Percentiles rank a stretch among this genome's conserved stretches.
These are phyloP conservation scores for Podarcis muralis DNA, from an alignment of 2,113 vertebrate genomes.

Conservation along the genomic window DNA sequence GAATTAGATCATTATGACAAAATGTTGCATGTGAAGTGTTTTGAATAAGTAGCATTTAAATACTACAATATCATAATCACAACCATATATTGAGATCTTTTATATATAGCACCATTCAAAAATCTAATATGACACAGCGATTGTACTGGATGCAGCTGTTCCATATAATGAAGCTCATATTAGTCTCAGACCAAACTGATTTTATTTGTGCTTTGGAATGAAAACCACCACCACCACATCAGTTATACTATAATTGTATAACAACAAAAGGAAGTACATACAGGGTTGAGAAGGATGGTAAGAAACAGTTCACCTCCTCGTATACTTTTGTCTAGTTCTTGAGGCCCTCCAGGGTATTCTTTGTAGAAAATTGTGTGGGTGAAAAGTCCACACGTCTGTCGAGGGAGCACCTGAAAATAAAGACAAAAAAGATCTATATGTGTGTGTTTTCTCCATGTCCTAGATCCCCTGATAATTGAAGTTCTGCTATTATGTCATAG, in stretches of 20 bases:
- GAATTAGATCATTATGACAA: background rate
- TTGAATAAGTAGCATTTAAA: background rate
- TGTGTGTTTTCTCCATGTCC: background rate
- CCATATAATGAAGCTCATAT: background rate
- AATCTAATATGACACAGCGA: background rate
- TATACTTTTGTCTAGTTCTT: conserved; percentile 96
- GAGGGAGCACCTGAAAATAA: conserved; percentile 88
- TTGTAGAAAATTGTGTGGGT: conserved; percentile 99
- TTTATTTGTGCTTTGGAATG: background rate
- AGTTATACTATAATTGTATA: background rate
- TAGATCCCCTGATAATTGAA: background rate
- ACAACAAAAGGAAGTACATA: conserved; percentile 74
- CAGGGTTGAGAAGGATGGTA: conserved; percentile 94
- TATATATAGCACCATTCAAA: background rate
- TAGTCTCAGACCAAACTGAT: background rate
- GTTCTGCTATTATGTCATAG: background rate
- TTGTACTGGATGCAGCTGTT: background rate
- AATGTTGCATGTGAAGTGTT: background rate
- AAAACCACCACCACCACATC: background rate
- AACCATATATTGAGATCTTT: background rate
- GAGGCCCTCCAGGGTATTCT: conserved; percentile 95
- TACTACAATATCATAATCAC: background rate
- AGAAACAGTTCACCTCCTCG: conserved; percentile 95
- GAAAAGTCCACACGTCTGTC: conserved; percentile 97
- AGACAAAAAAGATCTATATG: background rate